A percentile compares a stretch with the other conserved stretches of the same genome.
Conservation (phyloP, 2,113 vertebrate genomes). For the Talpa occidentalis region DNA sequence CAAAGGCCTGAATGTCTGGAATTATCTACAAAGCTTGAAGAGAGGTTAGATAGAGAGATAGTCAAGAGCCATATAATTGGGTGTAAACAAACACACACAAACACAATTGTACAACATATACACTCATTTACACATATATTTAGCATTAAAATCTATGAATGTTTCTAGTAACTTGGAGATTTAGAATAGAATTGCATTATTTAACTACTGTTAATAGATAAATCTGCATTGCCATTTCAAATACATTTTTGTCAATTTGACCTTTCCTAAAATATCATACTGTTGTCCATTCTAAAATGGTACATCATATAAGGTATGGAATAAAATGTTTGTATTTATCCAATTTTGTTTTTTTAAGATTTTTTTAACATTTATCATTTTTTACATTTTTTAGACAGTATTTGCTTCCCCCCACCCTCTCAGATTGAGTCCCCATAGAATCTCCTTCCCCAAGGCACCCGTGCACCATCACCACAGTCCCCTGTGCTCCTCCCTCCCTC, state of each 20-base stretch:
- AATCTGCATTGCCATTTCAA: constrained; percentile 59
- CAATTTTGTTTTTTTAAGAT: too few relatives aligned
- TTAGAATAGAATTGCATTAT: background rate
- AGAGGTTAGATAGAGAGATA: background rate
- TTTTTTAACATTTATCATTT: too few relatives aligned
- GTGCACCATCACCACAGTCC: too few relatives aligned
- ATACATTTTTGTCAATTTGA: constrained; percentile 7
- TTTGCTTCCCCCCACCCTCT: too few relatives aligned
- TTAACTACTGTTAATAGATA: constrained; percentile 41
- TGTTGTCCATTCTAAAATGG: constrained; percentile 6
- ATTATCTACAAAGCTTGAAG: background rate
- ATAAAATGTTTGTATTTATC: background rate
- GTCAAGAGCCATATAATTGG: background rate
- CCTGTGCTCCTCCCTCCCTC: too few relatives aligned
- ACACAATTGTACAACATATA: background rate
- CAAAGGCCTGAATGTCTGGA: background rate
- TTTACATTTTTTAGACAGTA: too few relatives aligned
- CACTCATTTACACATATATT: background rate
- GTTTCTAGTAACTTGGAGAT: background rate
- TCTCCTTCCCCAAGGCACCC: too few relatives aligned
- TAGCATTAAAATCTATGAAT: background rate
- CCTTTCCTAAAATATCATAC: constrained; percentile 20
- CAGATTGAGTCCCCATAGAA: too few relatives aligned
- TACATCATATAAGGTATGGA: background rate
- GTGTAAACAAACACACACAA: background rate